A percentile compares a stretch with the other conserved stretches of the same genome.
Conservation (phyloP, 1,140 invertebrate species). For the Drosophila ironensis region DNA sequence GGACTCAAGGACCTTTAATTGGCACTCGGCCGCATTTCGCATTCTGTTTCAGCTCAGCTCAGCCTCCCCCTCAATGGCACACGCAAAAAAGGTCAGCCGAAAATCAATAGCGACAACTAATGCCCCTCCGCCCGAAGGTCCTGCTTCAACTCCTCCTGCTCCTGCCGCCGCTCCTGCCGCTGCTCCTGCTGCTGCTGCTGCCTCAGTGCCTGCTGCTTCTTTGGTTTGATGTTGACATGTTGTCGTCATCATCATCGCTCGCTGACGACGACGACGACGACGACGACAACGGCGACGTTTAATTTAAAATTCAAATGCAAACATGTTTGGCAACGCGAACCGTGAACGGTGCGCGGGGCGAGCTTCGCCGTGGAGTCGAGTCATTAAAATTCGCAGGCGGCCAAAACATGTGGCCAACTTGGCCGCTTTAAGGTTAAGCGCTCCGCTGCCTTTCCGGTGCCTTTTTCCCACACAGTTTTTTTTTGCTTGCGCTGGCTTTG, state of each 20-base stretch:
- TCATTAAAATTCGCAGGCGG: constrained; percentile 73
- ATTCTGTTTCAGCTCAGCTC: constrained; percentile 9
- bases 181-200: not conserved
- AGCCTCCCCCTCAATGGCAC: too few relatives aligned
- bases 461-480: too few relatives aligned
- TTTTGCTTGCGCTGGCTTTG: not conserved
- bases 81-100: constrained; percentile 53
- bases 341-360: constrained; percentile 7
- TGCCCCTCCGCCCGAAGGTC: constrained; percentile 4
- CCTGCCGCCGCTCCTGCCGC: not conserved
- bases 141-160: not conserved
- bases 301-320: constrained; percentile 78
- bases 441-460: not conserved
- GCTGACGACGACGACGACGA: constrained; percentile 28
- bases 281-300: constrained; percentile 50
- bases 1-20: constrained; percentile 36
- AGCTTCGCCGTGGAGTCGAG: constrained; percentile 4
- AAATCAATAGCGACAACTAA: constrained; percentile 62
- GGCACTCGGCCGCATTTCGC: constrained; percentile 37
- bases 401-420: constrained; percentile 57
- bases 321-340: constrained; percentile 57
- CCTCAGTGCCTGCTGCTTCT: too few relatives aligned
- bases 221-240: constrained; percentile 60
- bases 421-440: constrained; percentile 55
- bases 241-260: constrained; percentile 39